Percentiles rank a stretch among this genome's conserved stretches.
phyloP scores from a whole-genome alignment of 2,797 vertebrate genomes.

The Xenopus petersii region DNA sequence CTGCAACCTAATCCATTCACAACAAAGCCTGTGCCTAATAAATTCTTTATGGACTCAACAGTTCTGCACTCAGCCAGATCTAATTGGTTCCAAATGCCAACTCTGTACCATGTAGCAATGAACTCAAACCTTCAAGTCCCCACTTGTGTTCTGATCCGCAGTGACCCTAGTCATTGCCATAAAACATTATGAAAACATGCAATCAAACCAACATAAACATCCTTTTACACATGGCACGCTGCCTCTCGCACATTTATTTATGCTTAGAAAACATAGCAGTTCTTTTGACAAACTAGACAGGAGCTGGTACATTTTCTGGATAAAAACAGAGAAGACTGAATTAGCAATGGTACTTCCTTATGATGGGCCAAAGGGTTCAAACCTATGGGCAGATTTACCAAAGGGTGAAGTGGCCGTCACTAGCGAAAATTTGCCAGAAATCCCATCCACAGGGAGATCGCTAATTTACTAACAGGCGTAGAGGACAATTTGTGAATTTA shows the following conservation, averaged over 20 bases:
- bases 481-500: too few species aligned
- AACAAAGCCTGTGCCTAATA: conserved; percentile 27
- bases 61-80: conserved; percentile 22
- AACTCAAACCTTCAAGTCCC: conserved; percentile 1
- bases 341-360: too few species aligned
- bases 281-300: too few species aligned
- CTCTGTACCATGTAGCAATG: conserved; percentile 11
- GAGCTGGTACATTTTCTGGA: too few species aligned
- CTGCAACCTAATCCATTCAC: conserved; percentile 1
- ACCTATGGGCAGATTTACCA: too few species aligned
- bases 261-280: background rate
- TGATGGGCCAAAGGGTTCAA: too few species aligned
- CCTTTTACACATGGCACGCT: conserved; percentile 55
- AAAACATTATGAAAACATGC: conserved; percentile 12
- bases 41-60: conserved; percentile 28
- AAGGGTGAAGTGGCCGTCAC: too few species aligned
- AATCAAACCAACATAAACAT: conserved; percentile 31
- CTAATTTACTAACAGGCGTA: too few species aligned
- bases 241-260: background rate
- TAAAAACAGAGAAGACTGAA: too few species aligned
- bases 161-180: conserved; percentile 24
- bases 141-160: conserved; percentile 1
- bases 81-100: conserved; percentile 44
- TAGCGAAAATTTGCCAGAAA: too few species aligned
- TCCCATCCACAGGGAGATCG: too few species aligned